A percentile compares a stretch with the other conserved stretches of the same genome.
Evolutionary conservation across 1,140 invertebrate species (phyloP).

Genomic region (Drosophila pectinifera): DNA sequence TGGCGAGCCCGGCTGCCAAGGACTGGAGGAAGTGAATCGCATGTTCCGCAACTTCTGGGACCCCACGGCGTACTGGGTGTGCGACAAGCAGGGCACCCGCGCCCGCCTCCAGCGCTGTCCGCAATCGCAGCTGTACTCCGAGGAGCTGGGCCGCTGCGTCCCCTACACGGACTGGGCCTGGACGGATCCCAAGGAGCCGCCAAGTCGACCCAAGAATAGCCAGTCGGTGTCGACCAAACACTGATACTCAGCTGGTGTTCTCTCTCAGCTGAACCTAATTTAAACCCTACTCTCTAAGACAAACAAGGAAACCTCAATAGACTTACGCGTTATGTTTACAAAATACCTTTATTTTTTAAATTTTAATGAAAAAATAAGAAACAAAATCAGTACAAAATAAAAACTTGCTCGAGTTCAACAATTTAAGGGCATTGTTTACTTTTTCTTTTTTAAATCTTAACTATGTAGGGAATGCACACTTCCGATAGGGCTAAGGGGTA

Average conservation of each 20-base stretch:
- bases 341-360: slow-evolving; percentile 67
- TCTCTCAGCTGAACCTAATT: neutral
- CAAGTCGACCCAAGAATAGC: slow-evolving; percentile 65
- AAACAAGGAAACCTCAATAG: slow-evolving; percentile 29
- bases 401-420: slow-evolving; percentile 50
- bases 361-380: slow-evolving; percentile 63
- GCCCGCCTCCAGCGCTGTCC: slow-evolving; percentile 70
- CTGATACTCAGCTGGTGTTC: slow-evolving; percentile 10
- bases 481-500: slow-evolving; percentile 4
- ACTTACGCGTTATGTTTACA: slow-evolving; percentile 59
- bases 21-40: slow-evolving; percentile 74
- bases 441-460: slow-evolving; percentile 12
- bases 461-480: slow-evolving; percentile 42
- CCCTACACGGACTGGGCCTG: slow-evolving; percentile 77
- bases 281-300: slow-evolving; percentile 24
- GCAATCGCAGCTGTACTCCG: slow-evolving; percentile 71
- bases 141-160: slow-evolving; percentile 69
- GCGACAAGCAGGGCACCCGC: slow-evolving; percentile 70
- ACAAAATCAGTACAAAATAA: slow-evolving; percentile 63
- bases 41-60: slow-evolving; percentile 83
- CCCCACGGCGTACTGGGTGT: slow-evolving; percentile 80
- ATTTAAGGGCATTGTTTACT: slow-evolving; percentile 56
- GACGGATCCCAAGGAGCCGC: slow-evolving; percentile 78
- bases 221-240: slow-evolving; percentile 23
- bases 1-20: slow-evolving; percentile 79